These are phyloP conservation scores for Calliopsis andreniformis DNA, from an alignment of 1,140 invertebrate species.

Conservation along the genomic window DNA sequence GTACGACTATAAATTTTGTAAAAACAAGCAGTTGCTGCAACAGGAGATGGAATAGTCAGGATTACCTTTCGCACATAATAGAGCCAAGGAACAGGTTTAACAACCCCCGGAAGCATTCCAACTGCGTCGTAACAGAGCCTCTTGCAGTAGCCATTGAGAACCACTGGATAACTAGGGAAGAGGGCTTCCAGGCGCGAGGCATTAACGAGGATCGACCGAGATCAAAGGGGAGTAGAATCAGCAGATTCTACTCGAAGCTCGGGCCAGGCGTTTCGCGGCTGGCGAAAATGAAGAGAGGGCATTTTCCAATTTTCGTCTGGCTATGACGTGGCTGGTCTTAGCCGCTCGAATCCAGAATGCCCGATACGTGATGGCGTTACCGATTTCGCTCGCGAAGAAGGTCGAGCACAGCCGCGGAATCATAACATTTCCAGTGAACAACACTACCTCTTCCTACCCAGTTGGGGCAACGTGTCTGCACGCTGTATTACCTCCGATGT, in stretches of 20 bases:
- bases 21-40: no score
- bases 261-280: slow-evolving; percentile 17
- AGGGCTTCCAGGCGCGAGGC: not conserved
- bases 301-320: slow-evolving; percentile 75
- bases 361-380: slow-evolving; percentile 69
- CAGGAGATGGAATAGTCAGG: no score
- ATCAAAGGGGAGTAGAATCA: slow-evolving; percentile 54
- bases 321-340: slow-evolving; percentile 64
- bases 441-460: not conserved
- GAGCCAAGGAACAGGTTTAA: no score
- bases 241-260: slow-evolving; percentile 21
- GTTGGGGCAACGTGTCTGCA: not conserved
- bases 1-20: no score
- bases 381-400: slow-evolving; percentile 52
- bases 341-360: slow-evolving; percentile 67
- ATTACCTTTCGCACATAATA: no score
- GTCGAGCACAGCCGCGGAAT: slow-evolving; percentile 57
- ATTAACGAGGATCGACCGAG: slow-evolving; percentile 46
- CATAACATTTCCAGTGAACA: slow-evolving; percentile 55
- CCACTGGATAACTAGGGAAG: no score
- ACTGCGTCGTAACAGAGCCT: no score
- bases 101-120: no score
- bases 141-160: no score
- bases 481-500: not conserved
- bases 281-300: slow-evolving; percentile 67